Percentiles rank a stretch among this genome's conserved stretches.
Conservation (phyloP, 2,113 vertebrate genomes). For the Greenwoodochromis staneri region DNA sequence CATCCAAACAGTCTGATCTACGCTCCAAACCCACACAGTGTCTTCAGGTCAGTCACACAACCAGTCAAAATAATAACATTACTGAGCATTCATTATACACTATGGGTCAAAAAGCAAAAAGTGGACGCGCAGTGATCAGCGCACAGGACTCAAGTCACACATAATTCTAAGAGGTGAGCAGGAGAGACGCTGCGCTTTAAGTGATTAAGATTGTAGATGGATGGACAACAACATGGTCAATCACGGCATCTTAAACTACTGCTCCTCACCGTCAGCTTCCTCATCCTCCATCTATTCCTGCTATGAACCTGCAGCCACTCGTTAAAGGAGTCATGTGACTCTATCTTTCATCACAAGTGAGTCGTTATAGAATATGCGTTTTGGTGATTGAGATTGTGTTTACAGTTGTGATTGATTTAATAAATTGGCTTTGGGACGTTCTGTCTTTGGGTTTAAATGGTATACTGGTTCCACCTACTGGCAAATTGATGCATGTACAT, state of each 20-base stretch:
- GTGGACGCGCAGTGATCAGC: background rate
- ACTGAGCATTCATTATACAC: background rate
- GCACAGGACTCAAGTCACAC: background rate
- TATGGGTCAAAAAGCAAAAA: background rate
- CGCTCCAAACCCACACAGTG: too few relatives aligned
- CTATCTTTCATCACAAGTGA: background rate
- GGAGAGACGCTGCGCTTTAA: background rate
- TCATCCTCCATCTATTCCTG: background rate
- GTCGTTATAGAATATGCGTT: background rate
- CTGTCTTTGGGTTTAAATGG: background rate
- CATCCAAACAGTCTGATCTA: background rate
- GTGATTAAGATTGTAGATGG: background rate
- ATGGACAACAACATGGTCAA: background rate
- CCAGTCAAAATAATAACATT: background rate
- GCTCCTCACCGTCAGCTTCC: background rate
- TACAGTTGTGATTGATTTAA: background rate
- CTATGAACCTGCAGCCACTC: background rate
- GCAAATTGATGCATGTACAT: background rate
- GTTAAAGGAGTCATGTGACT: background rate
- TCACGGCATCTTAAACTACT: background rate
- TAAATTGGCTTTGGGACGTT: background rate
- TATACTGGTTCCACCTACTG: constrained; percentile 25
- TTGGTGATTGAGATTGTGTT: background rate
- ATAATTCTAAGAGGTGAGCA: background rate
- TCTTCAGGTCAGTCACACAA: background rate